phyloP scores from a whole-genome alignment of 23 tunicate genomes.

The Ciona savignyi region DNA sequence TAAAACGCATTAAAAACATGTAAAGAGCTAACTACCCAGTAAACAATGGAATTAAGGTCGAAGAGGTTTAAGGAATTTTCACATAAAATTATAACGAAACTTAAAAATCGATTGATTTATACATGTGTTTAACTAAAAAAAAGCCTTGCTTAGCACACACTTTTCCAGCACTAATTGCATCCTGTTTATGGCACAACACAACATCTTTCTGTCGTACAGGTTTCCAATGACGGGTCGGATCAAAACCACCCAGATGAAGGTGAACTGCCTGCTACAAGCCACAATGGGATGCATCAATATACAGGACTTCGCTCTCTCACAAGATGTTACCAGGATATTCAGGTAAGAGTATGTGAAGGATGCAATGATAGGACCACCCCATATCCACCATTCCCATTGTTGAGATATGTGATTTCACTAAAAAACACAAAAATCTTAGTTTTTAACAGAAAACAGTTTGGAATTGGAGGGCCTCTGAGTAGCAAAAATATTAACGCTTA shows the following conservation, averaged over 20 bases:
- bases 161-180: too few species aligned
- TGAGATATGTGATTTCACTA: too few species aligned
- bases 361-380: too few species aligned
- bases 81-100: neutral
- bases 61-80: neutral
- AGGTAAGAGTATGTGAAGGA: conserved; percentile 34
- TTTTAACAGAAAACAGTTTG: too few species aligned
- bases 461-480: too few species aligned
- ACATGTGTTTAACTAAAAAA: neutral
- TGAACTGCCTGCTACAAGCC: conserved; percentile 74
- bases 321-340: conserved; percentile 77
- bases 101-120: neutral
- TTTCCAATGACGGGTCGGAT: conserved; percentile 60
- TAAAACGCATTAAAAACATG: too few species aligned
- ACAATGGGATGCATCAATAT: conserved; percentile 58
- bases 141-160: neutral
- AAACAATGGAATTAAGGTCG: too few species aligned
- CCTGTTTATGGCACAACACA: too few species aligned
- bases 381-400: too few species aligned
- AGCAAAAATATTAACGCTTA: too few species aligned
- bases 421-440: too few species aligned
- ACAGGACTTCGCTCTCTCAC: conserved; percentile 73
- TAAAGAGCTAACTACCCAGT: too few species aligned
- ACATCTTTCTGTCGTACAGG: conserved; percentile 11
- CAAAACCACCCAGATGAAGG: conserved; percentile 79